These are phyloP conservation scores for Sinocyclocheilus maitianheensis DNA, from an alignment of 2,113 vertebrate species.

Conservation along the genomic window DNA sequence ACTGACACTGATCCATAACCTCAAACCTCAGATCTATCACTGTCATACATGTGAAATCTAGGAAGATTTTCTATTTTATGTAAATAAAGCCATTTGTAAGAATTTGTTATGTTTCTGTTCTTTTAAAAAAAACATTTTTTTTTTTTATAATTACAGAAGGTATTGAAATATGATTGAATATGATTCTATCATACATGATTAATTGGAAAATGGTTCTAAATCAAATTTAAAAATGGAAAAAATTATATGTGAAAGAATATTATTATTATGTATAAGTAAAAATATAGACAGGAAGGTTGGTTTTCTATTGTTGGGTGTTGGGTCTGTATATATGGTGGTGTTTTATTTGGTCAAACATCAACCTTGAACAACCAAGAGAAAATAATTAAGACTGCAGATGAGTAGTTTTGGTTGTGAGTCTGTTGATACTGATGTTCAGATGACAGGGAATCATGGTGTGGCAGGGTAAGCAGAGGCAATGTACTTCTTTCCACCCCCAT, in stretches of 20 bases:
- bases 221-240: background rate
- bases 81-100: background rate
- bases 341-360: background rate
- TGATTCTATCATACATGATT: background rate
- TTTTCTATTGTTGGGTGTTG: background rate
- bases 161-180: background rate
- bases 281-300: background rate
- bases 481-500: constrained; percentile 81
- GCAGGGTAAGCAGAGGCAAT: constrained; percentile 86
- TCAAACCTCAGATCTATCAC: background rate
- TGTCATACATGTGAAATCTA: background rate
- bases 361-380: background rate
- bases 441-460: constrained; percentile 57
- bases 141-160: background rate
- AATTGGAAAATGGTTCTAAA: background rate
- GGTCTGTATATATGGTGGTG: no score
- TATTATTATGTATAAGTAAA: background rate
- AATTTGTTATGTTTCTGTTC: background rate
- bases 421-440: background rate
- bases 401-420: background rate
- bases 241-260: background rate
- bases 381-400: background rate
- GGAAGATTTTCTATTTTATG: background rate
- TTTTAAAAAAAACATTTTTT: background rate
- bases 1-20: constrained; percentile 28